Evolutionary conservation across 2,888 invertebrate genomes (phyloP).

Genomic region (Tachina grossa): DNA sequence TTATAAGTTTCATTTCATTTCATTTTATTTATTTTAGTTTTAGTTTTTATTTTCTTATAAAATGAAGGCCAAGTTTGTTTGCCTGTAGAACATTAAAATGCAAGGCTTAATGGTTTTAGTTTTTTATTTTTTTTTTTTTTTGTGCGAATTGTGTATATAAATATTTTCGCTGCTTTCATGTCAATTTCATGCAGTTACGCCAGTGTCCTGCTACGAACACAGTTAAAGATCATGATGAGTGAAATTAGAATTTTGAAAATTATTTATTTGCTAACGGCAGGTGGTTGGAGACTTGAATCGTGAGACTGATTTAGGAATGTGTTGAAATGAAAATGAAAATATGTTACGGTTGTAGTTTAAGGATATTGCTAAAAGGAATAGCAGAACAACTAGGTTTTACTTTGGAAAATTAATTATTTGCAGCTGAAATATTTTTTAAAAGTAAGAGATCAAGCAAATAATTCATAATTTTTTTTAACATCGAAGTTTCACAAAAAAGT

Average conservation of each 20-base stretch:
- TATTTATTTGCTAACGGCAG: conserved; percentile 10
- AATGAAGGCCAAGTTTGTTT: conserved; percentile 69
- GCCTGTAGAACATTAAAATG: conserved; percentile 54
- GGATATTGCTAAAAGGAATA: no score
- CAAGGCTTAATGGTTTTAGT: conserved; percentile 27
- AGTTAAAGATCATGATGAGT: neutral
- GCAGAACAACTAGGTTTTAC: no score
- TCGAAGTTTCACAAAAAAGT: neutral
- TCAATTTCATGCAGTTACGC: conserved; percentile 1
- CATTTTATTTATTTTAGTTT: conserved; percentile 2
- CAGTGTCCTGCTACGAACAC: conserved; percentile 45
- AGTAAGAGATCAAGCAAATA: no score
- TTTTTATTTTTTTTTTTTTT: neutral
- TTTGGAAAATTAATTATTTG: no score
- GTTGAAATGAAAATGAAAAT: neutral
- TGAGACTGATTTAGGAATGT: neutral
- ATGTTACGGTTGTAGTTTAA: neutral
- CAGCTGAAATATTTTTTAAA: no score
- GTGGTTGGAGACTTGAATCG: conserved; percentile 6
- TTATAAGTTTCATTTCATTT: conserved; percentile 47
- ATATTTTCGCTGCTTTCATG: conserved; percentile 22
- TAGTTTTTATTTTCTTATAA: conserved; percentile 36
- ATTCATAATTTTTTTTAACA: neutral
- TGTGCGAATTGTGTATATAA: conserved; percentile 34
- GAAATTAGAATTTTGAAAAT: conserved; percentile 43